Percentiles rank a stretch among this genome's conserved stretches.
Evolutionary conservation across 2,113 vertebrate species (phyloP).

Genomic region (Ellobius talpinus): DNA sequence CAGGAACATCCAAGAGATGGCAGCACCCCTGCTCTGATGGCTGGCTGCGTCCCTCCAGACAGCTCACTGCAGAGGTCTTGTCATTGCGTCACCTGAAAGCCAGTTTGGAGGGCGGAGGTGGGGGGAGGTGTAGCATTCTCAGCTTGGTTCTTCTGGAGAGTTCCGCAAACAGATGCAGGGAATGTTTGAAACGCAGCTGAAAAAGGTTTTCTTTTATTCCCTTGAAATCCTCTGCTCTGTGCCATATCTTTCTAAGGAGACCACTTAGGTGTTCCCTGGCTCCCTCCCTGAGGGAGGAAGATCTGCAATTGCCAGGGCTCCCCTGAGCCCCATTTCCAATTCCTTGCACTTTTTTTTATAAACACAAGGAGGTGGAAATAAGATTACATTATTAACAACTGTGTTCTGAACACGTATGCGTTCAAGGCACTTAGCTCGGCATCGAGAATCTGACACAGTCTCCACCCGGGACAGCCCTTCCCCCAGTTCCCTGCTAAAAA

Average conservation of each 20-base stretch:
- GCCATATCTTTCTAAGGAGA: conserved; percentile 36
- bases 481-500: conserved; percentile 54
- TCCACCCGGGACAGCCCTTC: background rate
- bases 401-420: background rate
- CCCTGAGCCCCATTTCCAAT: conserved; percentile 66
- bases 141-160: conserved; percentile 56
- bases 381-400: background rate
- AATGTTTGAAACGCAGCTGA: conserved; percentile 39
- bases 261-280: conserved; percentile 18
- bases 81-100: conserved; percentile 62
- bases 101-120: background rate
- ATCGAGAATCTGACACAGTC: background rate
- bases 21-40: conserved; percentile 75
- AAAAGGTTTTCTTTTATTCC: background rate
- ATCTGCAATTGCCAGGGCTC: conserved; percentile 21
- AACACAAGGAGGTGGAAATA: conserved; percentile 47
- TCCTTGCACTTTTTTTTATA: conserved; percentile 31
- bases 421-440: background rate
- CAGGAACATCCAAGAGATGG: conserved; percentile 84
- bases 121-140: conserved; percentile 42
- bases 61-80: conserved; percentile 39
- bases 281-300: conserved; percentile 55
- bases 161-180: conserved; percentile 62
- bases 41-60: background rate
- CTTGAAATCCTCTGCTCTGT: conserved; percentile 36